Percentiles rank a stretch among this genome's conserved stretches.
Conservation (phyloP, 2,888 invertebrate species). For the Lobophora halterata region DNA sequence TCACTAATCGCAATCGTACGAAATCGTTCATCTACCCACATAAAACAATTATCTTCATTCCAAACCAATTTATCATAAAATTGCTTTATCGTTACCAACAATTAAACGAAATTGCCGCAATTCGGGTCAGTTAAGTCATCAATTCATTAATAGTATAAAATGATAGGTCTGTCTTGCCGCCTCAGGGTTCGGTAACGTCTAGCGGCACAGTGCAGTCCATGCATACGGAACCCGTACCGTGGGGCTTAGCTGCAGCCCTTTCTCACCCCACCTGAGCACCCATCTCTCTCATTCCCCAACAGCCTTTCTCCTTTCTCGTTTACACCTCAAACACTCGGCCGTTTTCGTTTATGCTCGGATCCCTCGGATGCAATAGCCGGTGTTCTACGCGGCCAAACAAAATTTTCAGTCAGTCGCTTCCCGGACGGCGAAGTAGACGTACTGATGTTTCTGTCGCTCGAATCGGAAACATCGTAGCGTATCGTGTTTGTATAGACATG, state of each 20-base stretch:
- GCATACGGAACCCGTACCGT: constrained; percentile 64
- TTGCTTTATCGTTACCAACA: constrained; percentile 57
- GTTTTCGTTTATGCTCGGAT: constrained; percentile 75
- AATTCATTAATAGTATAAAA: constrained; percentile 63
- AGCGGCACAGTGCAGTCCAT: constrained; percentile 65
- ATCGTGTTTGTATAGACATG: constrained; percentile 69
- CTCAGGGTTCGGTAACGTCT: constrained; percentile 44
- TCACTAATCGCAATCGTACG: constrained; percentile 34
- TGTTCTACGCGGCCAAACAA: constrained; percentile 79
- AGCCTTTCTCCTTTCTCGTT: constrained; percentile 55
- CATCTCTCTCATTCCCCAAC: constrained; percentile 51
- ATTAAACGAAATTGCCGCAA: constrained; percentile 66
- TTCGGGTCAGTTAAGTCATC: constrained; percentile 66
- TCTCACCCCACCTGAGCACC: constrained; percentile 65
- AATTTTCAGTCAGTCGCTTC: constrained; percentile 73
- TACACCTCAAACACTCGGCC: constrained; percentile 70
- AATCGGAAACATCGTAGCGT: constrained; percentile 66
- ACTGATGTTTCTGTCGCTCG: constrained; percentile 54
- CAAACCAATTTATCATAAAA: constrained; percentile 56
- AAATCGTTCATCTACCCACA: constrained; percentile 38
- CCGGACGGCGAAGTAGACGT: constrained; percentile 61
- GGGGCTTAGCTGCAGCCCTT: constrained; percentile 59
- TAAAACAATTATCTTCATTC: constrained; percentile 52
- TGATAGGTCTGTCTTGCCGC: constrained; percentile 50
- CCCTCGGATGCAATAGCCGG: no score